phyloP scores from a whole-genome alignment of 2,888 invertebrate species.

The Nipponacmea schrenckii region DNA sequence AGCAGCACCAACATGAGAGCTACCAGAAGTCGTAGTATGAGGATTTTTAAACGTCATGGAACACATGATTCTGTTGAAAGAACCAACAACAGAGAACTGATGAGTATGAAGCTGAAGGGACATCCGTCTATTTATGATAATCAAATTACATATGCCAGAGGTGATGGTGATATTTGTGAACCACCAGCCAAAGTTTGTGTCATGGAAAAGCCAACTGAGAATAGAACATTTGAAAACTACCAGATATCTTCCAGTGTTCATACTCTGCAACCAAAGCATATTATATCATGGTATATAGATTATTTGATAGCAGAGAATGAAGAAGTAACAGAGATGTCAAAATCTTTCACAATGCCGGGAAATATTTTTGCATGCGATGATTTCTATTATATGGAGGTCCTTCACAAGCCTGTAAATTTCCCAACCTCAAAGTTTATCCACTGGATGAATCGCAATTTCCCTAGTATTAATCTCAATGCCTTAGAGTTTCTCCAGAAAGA shows the following conservation, averaged over 20 bases:
- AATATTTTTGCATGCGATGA: constrained; percentile 59
- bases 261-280: constrained; percentile 23
- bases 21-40: background rate
- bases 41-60: background rate
- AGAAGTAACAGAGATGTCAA: constrained; percentile 59
- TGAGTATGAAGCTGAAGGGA: background rate
- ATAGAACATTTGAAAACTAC: constrained; percentile 10
- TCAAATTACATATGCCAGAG: background rate
- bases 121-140: background rate
- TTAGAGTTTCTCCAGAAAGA: constrained; percentile 34
- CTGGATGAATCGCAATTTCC: constrained; percentile 54
- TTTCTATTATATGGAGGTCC: constrained; percentile 55
- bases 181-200: background rate
- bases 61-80: background rate
- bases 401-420: constrained; percentile 46
- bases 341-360: constrained; percentile 52
- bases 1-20: background rate
- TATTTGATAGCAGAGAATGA: constrained; percentile 59
- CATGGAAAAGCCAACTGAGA: background rate
- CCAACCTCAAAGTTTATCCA: constrained; percentile 54
- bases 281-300: constrained; percentile 52
- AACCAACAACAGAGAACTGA: background rate
- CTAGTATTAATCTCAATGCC: constrained; percentile 37
- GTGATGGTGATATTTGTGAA: background rate
- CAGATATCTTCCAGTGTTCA: constrained; percentile 17